Evolutionary conservation across 2,113 vertebrate species (phyloP), one percentile per base, ranked within the genome.

Genomic region (Chauna torquata): DNA sequence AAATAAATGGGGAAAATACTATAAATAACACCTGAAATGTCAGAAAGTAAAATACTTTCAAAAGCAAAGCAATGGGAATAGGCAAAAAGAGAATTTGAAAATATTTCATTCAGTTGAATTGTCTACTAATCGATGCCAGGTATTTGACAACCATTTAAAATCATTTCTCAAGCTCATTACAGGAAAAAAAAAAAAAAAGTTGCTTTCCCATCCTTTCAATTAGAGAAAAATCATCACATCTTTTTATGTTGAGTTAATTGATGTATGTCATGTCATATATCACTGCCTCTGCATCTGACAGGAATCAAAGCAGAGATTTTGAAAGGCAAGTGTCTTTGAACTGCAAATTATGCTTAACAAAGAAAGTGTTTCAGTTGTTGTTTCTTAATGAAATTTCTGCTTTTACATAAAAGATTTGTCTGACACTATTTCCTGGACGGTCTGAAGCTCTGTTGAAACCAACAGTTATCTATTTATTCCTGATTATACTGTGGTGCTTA

Each of bases 291-390:
- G 66, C 68, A 83, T 77, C 69, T 91, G 70, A 85, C 61, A 77
- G 80, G 68, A 93, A 94, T 92, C 86, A 94, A 94, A 96, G 81
- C 78, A 94, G 77, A 89, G 52, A 44, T 52, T 86, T 92, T 86
- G 85, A 92, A 93, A 95, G 47, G 80, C 50, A 84, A 47, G 20
- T 45, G 36, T 32, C 92, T 95, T 87, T 80, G 62, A 95, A 92
- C 86, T 86, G 25, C 69, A 79, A 89, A 89, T 96, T 84, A 45
- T 13, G 30, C 66, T 88, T 88, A 69, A 90, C 90, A 88, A 94
- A 77, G 71, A 62, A 92, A 93, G 27, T 65, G 77, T 91, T 92
- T 94, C 76, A 65, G 57, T 66, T 82, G 28, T 82, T 92, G 38
- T 74, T 85, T 89, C 74, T 79, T 82, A 79, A 84, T 58, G 52